These are phyloP conservation scores for Ibidorhyncha struthersii DNA, from an alignment of 2,113 vertebrate genomes.

Conservation along the genomic window DNA sequence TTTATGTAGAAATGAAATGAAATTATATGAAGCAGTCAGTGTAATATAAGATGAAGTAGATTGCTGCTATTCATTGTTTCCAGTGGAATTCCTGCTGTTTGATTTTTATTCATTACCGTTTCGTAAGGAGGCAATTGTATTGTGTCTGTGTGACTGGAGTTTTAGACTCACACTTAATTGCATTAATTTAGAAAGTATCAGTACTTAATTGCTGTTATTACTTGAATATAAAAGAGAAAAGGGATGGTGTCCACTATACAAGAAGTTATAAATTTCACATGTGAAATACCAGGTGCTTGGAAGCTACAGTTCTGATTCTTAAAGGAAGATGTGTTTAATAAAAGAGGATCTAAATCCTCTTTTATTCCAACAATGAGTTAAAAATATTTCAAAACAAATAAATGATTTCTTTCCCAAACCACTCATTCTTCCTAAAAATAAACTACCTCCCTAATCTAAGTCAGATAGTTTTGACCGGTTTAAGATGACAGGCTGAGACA, in stretches of 20 bases:
- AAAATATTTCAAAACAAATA: not conserved
- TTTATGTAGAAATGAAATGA: conserved; percentile 77
- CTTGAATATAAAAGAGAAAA: not conserved
- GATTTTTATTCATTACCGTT: conserved; percentile 70
- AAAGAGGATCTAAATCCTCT: not conserved
- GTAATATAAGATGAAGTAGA: conserved; percentile 73
- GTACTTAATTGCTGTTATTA: conserved; percentile 40
- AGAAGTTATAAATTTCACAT: not conserved
- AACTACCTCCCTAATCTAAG: accelerated
- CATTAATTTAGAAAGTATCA: conserved; percentile 32
- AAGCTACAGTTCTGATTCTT: not conserved
- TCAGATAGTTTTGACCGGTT: not conserved
- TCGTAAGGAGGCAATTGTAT: conserved; percentile 57
- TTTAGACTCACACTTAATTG: conserved; percentile 62
- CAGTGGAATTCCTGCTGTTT: conserved; percentile 70
- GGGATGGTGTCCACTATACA: not conserved
- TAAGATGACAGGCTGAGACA: not conserved
- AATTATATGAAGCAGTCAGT: conserved; percentile 76
- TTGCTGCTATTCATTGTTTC: conserved; percentile 69
- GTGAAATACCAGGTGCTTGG: not conserved
- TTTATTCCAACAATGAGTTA: not conserved
- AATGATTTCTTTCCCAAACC: not conserved
- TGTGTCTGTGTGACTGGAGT: conserved; percentile 53
- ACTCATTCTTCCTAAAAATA: not conserved
- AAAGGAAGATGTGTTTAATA: not conserved